Conservation (phyloP, 2,888 invertebrate species). For the Lochmaea crataegi region DNA sequence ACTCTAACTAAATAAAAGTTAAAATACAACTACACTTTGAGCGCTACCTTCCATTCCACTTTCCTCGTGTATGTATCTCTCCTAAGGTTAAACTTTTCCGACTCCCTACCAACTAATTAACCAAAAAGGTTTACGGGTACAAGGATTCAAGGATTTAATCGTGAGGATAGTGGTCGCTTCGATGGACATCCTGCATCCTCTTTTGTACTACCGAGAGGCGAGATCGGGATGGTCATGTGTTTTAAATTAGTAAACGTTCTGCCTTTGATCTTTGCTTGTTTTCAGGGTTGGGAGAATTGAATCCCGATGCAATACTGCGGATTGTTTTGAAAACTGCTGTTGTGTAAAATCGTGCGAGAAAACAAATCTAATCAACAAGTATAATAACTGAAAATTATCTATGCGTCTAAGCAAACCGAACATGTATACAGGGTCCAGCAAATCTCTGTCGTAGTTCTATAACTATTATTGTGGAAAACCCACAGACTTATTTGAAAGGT, state of each 20-base stretch:
- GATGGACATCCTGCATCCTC: conserved; percentile 3
- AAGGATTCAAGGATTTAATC: conserved; percentile 8
- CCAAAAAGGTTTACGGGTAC: conserved; percentile 3
- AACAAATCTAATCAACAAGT: too few relatives aligned
- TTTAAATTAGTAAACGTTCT: background rate
- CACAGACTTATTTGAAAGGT: too few relatives aligned
- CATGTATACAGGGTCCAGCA: too few relatives aligned
- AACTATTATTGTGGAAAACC: too few relatives aligned
- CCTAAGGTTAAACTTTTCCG: background rate
- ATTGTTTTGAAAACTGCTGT: background rate
- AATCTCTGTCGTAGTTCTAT: too few relatives aligned
- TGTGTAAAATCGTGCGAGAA: background rate
- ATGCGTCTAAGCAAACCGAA: too few relatives aligned
- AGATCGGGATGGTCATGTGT: background rate
- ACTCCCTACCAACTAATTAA: conserved; percentile 6
- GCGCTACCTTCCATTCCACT: background rate
- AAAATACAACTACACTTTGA: background rate
- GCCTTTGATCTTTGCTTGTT: background rate
- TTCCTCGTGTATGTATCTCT: background rate
- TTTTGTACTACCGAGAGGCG: background rate
- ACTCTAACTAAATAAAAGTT: background rate
- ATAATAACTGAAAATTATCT: too few relatives aligned
- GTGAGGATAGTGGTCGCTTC: background rate
- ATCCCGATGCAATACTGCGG: background rate
- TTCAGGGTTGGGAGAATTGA: background rate